Base-by-base conservation (phyloP, 1,140 invertebrate genomes). In the Cyclargus thomasi region DNA sequence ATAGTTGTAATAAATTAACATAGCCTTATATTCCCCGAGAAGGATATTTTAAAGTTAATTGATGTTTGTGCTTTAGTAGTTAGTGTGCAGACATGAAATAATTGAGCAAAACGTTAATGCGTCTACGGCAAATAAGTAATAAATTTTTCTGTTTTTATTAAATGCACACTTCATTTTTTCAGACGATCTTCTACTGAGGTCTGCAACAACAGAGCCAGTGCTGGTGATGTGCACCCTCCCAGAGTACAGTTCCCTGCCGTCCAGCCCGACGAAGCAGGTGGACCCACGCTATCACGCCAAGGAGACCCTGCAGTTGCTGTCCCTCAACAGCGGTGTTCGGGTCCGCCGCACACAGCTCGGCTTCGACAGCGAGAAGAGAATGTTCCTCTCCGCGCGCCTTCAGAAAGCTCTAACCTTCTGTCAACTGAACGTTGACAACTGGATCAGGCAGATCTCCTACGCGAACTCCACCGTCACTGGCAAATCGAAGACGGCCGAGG, bases 401-500 rank as follows among this genome's bases (percentile, higher is more conserved):
- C 92, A 93, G 74, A 93, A 92, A 84, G 92, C 92, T 82, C 87
- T 93, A 68, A 92, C 92, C 81, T 93, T 92, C 83, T 93, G 92
- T 86, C 92, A 93, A 86, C 88, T 92, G 29, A 92, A 93, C 72
- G 88, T 91, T 86, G 90, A 91, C 83, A 89, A 90, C 79, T 91
- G 90, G 90, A 91, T 91, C 79, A 90, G 90, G 76, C 90, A 91
- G 81, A 91, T 91, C 80, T 90, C 90, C 59, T 91, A 91, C 80
- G 88, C 89, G 29, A 83, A 85, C 72, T 82, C 85, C 74, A 83
- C 87, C 73, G 76, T 92, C 83, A 70, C 78, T 78, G 78, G 74
- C 69, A 86, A 86, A 81, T 79, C 83, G 67, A 87, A 90, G 82
- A 83, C 90, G 71, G 77, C 83, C 36, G 71, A 92, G 79, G 79